Conservation (phyloP, 2,797 vertebrate genomes). For the Sebastolobus altivelis region DNA sequence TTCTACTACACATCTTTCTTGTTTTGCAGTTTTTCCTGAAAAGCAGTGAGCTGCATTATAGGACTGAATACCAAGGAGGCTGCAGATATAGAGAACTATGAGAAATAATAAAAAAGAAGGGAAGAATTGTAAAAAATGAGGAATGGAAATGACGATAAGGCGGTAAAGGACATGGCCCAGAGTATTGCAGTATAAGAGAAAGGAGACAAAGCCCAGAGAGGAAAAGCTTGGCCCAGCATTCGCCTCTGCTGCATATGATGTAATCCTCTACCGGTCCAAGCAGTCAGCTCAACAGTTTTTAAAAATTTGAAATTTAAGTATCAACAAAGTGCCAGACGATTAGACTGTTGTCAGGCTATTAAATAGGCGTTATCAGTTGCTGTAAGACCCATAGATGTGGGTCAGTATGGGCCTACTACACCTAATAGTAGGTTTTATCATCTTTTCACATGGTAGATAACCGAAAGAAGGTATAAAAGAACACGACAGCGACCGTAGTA, state of each 20-base stretch:
- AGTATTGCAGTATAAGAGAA: slow-evolving; percentile 33
- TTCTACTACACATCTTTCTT: neutral
- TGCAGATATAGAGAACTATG: neutral
- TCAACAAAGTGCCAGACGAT: slow-evolving; percentile 3
- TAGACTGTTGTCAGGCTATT: too few relatives aligned
- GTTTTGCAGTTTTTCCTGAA: slow-evolving; percentile 10
- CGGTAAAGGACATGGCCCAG: slow-evolving; percentile 3
- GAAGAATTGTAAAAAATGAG: neutral
- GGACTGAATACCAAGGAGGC: neutral
- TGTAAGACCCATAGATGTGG: too few relatives aligned
- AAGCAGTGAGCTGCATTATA: neutral
- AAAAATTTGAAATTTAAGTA: slow-evolving; percentile 24
- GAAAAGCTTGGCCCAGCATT: slow-evolving; percentile 58
- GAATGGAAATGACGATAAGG: neutral
- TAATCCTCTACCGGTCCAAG: slow-evolving; percentile 63
- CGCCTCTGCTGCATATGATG: slow-evolving; percentile 77
- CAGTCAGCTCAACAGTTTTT: slow-evolving; percentile 49
- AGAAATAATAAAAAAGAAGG: neutral
- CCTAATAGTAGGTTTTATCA: too few relatives aligned
- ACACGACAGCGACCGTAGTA: too few relatives aligned
- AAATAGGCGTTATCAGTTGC: too few relatives aligned
- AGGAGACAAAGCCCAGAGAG: slow-evolving; percentile 70
- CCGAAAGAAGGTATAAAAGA: too few relatives aligned
- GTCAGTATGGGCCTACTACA: too few relatives aligned
- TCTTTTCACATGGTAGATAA: too few relatives aligned